A percentile compares a stretch with the other conserved stretches of the same genome.
These are phyloP conservation scores for Thoracochromis brauschi DNA, from an alignment of 2,113 vertebrate species.

Conservation along the genomic window DNA sequence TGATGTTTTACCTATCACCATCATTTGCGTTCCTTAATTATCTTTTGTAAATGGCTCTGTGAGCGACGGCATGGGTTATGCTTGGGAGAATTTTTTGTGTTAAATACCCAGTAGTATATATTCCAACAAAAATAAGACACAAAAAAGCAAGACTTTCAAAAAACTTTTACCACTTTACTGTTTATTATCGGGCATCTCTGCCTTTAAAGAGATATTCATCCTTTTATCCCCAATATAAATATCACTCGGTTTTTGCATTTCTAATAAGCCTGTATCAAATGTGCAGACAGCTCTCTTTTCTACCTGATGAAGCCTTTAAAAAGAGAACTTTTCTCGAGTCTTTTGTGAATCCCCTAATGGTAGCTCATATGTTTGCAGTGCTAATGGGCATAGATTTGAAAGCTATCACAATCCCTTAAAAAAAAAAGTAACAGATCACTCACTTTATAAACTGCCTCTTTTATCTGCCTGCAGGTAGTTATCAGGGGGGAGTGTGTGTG, in stretches of 20 bases:
- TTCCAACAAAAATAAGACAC: neutral
- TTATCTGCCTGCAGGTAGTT: constrained; percentile 30
- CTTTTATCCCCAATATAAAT: neutral
- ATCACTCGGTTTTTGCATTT: neutral
- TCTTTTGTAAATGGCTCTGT: neutral
- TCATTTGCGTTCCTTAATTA: neutral
- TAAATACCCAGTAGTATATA: neutral
- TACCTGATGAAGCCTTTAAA: constrained; percentile 40
- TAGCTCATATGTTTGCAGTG: constrained; percentile 19
- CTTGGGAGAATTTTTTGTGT: neutral
- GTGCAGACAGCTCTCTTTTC: constrained; percentile 8
- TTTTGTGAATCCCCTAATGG: constrained; percentile 34
- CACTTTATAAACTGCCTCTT: constrained; percentile 36
- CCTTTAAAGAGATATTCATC: neutral
- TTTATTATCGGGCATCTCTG: neutral
- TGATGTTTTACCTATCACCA: neutral
- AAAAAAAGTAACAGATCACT: constrained; percentile 26
- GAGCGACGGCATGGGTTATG: neutral
- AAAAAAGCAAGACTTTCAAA: neutral
- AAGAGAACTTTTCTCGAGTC: constrained; percentile 12
- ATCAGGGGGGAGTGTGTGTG: neutral
- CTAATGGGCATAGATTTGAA: constrained; percentile 51
- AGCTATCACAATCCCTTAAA: constrained; percentile 42
- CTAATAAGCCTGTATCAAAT: constrained; percentile 19
- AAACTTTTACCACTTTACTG: neutral